phyloP scores from a whole-genome alignment of 2,113 vertebrate genomes.

The Syrrhaptes paradoxus region DNA sequence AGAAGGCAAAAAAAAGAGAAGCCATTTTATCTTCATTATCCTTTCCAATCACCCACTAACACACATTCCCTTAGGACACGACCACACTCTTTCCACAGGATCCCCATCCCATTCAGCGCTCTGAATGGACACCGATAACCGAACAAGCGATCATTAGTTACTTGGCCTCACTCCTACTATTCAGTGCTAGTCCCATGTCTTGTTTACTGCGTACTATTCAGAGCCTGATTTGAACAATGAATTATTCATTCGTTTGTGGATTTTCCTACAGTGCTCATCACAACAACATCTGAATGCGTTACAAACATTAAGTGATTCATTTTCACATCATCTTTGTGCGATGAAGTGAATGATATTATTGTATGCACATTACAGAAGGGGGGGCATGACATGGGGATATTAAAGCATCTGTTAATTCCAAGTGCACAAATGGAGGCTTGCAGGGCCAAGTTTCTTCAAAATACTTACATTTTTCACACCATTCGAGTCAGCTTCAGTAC shows the following conservation, averaged over 20 bases:
- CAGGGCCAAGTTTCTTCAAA: not conserved
- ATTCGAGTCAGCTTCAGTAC: not conserved
- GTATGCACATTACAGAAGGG: not conserved
- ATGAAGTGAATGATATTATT: slow-evolving; percentile 38
- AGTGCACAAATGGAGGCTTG: not conserved
- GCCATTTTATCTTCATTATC: not conserved
- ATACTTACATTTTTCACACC: not conserved
- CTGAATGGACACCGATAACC: not conserved
- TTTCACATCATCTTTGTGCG: slow-evolving; percentile 31
- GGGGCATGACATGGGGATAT: not conserved
- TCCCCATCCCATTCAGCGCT: not conserved
- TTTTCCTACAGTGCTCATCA: slow-evolving; percentile 43
- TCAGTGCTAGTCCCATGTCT: not conserved
- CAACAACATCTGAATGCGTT: slow-evolving; percentile 25
- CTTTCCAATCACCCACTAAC: not conserved
- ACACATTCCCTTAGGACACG: not conserved
- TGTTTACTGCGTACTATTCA: slow-evolving; percentile 16
- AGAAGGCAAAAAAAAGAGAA: not conserved
- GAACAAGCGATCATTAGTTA: not conserved
- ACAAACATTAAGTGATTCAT: slow-evolving; percentile 23
- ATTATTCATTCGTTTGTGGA: slow-evolving; percentile 48
- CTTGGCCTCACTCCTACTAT: not conserved
- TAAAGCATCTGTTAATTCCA: slow-evolving; percentile 9
- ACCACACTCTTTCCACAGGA: not conserved
- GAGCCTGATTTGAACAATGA: slow-evolving; percentile 20